Conservation (phyloP, 2,888 invertebrate species). For the Eilema griseolum region DNA sequence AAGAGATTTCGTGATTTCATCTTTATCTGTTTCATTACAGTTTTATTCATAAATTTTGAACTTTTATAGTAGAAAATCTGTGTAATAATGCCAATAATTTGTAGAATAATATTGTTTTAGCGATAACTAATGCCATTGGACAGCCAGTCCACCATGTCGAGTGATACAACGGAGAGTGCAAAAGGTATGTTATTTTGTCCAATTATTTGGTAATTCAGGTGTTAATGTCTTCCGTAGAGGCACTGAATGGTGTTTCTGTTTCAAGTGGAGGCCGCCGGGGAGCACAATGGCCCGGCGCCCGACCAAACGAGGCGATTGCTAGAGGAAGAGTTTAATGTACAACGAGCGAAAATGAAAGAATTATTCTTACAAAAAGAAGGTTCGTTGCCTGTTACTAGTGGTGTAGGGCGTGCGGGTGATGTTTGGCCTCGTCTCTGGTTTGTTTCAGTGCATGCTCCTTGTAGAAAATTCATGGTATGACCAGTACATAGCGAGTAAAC, state of each 20-base stretch:
- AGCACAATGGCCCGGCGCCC: constrained; percentile 60
- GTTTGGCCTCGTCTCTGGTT: constrained; percentile 45
- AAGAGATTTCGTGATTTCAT: constrained; percentile 53
- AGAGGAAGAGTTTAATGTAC: constrained; percentile 95
- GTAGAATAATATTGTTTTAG: constrained; percentile 34
- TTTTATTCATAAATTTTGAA: constrained; percentile 39
- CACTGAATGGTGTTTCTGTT: constrained; percentile 81
- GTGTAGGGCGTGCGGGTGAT: constrained; percentile 49
- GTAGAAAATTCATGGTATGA: constrained; percentile 22
- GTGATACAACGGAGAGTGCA: constrained; percentile 64
- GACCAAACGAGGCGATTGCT: constrained; percentile 83
- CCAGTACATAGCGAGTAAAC: constrained; percentile 28
- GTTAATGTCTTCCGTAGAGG: constrained; percentile 62
- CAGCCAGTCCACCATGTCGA: constrained; percentile 65
- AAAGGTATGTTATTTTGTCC: constrained; percentile 76
- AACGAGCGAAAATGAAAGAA: constrained; percentile 97
- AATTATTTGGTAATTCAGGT: constrained; percentile 55
- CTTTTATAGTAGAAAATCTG: constrained; percentile 32
- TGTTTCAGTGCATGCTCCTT: constrained; percentile 44
- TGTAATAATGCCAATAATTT: constrained; percentile 46
- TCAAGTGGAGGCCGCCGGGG: constrained; percentile 74
- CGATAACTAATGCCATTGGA: constrained; percentile 28
- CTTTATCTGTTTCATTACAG: constrained; percentile 29
- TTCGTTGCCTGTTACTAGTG: constrained; percentile 71
- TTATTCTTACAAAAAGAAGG: constrained; percentile 97